Evolutionary conservation across 2,888 invertebrate species (phyloP), one percentile per base, ranked within the genome.

Genomic region (Spialia ferax): DNA sequence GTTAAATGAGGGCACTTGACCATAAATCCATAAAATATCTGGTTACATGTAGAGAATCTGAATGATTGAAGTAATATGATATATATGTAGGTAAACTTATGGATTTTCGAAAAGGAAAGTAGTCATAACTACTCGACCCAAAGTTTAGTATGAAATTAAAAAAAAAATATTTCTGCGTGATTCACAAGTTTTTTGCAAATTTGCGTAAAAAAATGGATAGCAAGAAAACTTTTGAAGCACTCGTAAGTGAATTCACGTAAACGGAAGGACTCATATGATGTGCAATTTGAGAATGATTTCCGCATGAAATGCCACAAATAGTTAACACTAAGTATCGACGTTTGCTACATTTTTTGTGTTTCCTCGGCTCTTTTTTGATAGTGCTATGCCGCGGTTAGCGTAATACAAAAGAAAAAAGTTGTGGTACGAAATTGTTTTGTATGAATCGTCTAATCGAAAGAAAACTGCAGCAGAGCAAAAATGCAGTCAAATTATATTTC

Each of bases 211-310:
- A 75, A 72, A 69, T 73, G 71, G 63, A 32, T 52, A 38, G 10
- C 8, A 20, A 23, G 22, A 23, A 38, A 10, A 22, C 18, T 68
- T 71, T 61, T 64, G 20, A 18, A 2, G 20, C 32, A 45, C 54
- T 61, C 23, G 18, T 15, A 38, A 63, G 26, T 66, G 45, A 23
- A 61, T 67, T 61, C 79, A 77, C 69, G 80, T 79, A 86, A 87
- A 89, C 89, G 88, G 88, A 89, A 89, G 86, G 82, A 83, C 78
- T 80, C 82, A 79, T 83, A 78, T 76, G 80, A 83, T 86, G 84
- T 89, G 93, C 91, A 93, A 93, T 91, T 91, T 89, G 92, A 93
- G 92, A 90, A 84, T 85, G 83, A 88, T 89, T 91, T 93, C 93
- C 93, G 92, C 91, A 86, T 85, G 90, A 89, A 85, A 81, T 85